A percentile compares a stretch with the other conserved stretches of the same genome.
Evolutionary conservation across 2,797 vertebrate genomes (phyloP).

Genomic region (Halcyon badia): DNA sequence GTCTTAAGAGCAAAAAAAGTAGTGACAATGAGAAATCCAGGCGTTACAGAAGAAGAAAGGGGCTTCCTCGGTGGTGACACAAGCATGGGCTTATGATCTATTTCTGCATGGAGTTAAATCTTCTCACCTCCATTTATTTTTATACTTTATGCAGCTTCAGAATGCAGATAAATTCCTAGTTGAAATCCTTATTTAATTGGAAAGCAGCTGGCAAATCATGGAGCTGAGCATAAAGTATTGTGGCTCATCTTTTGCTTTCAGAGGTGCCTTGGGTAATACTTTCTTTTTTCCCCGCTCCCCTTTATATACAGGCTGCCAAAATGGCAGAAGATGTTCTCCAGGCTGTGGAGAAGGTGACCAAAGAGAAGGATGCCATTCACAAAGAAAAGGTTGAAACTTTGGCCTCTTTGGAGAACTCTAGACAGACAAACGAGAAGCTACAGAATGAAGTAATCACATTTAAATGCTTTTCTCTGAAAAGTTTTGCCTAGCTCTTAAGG

Average conservation of each 20-base stretch:
- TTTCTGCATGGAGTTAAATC: neutral
- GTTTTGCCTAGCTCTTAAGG: neutral
- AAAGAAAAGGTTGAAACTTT: slow-evolving; percentile 86
- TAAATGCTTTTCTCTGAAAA: slow-evolving; percentile 29
- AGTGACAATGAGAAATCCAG: neutral
- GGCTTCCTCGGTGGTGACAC: neutral
- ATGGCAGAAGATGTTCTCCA: slow-evolving; percentile 85
- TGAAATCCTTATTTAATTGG: neutral
- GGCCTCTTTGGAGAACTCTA: slow-evolving; percentile 83
- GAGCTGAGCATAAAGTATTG: slow-evolving; percentile 35
- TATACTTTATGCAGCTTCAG: neutral
- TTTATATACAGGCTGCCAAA: slow-evolving; percentile 81
- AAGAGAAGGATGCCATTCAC: slow-evolving; percentile 76
- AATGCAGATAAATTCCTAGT: neutral
- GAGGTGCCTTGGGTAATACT: neutral
- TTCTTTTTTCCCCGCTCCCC: neutral
- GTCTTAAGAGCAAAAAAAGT: neutral
- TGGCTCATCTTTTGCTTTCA: neutral
- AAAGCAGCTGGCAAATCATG: neutral
- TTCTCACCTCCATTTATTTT: neutral
- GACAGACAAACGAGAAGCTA: slow-evolving; percentile 83
- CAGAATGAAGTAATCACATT: slow-evolving; percentile 87
- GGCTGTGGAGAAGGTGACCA: slow-evolving; percentile 86
- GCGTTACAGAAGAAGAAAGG: neutral
- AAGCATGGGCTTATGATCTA: neutral